Evolutionary conservation across 2,888 invertebrate genomes (phyloP), one percentile per base, ranked within the genome.

Genomic region (Bimastos eiseni): DNA sequence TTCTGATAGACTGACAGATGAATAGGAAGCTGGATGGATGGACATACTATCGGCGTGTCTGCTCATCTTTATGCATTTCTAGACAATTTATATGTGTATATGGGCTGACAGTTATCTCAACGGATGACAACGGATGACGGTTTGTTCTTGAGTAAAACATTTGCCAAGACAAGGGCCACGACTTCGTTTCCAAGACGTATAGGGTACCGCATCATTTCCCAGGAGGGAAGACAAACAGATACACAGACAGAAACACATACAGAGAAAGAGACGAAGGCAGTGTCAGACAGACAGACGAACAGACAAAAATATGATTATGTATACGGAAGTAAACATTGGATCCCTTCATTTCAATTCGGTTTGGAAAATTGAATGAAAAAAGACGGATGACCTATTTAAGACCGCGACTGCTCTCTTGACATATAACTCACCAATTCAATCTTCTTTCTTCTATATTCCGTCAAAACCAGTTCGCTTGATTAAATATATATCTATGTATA

Each of bases 351-450:
- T 70, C 70, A 70, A 70, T 70, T 70, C 70, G 30, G 70, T 70
- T n/a, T 70, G 70, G 70, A 70, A n/a, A 70, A 70, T 70, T 70
- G 70, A 70, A 70, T 70, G 49, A 49, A 70, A 70, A 70, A 70
- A 70, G 30, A 30, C 70, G 70, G 70, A 70, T 11, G 70, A 70
- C n/a, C 8, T n/a, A n/a, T 70, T 70, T 70, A 70, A 70, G 70
- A 70, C 70, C 70, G 19, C 49, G 70, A n/a, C 6, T 11, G 30
- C 30, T 70, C 70, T 70, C n/a, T 70, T 70, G 70, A 70, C 70
- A 1, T 70, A n/a, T 70, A 70, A n/a, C 70, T 70, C 70, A 70
- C 70, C 70, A 70, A 70, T 70, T 70, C 70, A 70, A n/a, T 70
- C 13, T 13, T 70, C 70, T 70, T 30, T 70, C 70, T 70, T 70